Base-by-base conservation (phyloP, 2,888 invertebrate species). In the Rotaria socialis region DNA sequence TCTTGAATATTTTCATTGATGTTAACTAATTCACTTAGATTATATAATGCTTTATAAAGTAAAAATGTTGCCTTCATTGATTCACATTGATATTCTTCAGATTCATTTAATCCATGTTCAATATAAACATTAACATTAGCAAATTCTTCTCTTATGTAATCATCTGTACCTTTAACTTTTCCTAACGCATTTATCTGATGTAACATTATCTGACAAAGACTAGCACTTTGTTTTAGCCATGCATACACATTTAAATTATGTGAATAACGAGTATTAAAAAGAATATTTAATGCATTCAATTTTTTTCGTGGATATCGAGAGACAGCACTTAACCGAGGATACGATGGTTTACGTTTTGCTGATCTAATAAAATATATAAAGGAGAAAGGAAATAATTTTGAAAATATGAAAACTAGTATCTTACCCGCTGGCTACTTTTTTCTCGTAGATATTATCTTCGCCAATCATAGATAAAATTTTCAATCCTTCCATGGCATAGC, bases 271-370 rank as follows among this genome's bases (percentile, higher is more conserved):
- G 8, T 43, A n/a, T 80, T 47, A n/a, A 47, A 80, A 24, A 80
- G 80, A 80, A 80, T 80, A 47, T 80, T 47, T n/a, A 80, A 47
- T 47, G 80, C 80, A 80, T 80, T 80, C 11, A 80, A 24, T 80
- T 24, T 47, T 47, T 80, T 80, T 16, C 35, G 80, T 80, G 80
- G 80, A 80, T 80, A 47, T 22, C 80, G 80, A 47, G n/a, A n/a
- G 2, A 43, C 35, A n/a, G 47, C 47, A 80, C 80, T 80, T 47
- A 35, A 43, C n/a, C 80, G 80, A 11, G 80, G 80, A 43, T n/a
- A 80, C 8, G 80, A 24, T 47, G 80, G 11, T 80, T 80, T 80
- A 80, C 80, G 80, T 47, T 80, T 80, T 80, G 43, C 19, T 35
- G 67, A 35, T 80, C 80, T 80, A 47, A 47, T 24, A 6, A 43